Conservation (phyloP, 2,797 vertebrate genomes). For the Syndactyla subalaris region DNA sequence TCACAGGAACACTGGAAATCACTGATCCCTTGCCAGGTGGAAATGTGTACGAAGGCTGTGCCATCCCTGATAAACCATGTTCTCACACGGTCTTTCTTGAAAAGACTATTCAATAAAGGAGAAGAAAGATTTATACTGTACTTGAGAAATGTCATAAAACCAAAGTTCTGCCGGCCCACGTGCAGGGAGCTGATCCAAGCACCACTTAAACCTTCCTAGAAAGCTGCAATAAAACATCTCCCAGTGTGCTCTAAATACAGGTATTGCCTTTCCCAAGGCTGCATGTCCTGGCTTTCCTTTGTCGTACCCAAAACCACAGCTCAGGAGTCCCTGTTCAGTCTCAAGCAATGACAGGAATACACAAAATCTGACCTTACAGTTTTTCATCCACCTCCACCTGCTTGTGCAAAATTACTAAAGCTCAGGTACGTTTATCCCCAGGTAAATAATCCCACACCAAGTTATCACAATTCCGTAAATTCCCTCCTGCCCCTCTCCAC, state of each 20-base stretch:
- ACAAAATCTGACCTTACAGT: not conserved
- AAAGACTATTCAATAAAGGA: not conserved
- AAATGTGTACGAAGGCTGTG: not conserved
- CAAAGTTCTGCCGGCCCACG: not conserved
- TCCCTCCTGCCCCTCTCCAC: not conserved
- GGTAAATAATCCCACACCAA: not conserved
- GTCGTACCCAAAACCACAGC: not conserved
- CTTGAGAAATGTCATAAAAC: not conserved
- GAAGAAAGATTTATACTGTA: not conserved
- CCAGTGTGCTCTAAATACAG: not conserved
- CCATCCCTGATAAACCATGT: not conserved
- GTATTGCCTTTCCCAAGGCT: not conserved
- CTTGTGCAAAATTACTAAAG: not conserved
- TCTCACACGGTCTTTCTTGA: not conserved
- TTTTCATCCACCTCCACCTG: not conserved
- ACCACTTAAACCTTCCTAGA: not conserved
- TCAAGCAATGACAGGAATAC: not conserved
- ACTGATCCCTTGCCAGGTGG: not conserved
- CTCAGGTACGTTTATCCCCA: not conserved
- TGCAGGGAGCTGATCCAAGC: not conserved
- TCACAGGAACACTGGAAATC: not conserved
- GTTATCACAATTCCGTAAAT: not conserved
- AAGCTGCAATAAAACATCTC: conserved; percentile 10
- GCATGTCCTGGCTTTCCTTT: not conserved
- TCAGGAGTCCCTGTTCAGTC: not conserved